phyloP scores from a whole-genome alignment of 2,888 invertebrate species.

The Philereme transversata region DNA sequence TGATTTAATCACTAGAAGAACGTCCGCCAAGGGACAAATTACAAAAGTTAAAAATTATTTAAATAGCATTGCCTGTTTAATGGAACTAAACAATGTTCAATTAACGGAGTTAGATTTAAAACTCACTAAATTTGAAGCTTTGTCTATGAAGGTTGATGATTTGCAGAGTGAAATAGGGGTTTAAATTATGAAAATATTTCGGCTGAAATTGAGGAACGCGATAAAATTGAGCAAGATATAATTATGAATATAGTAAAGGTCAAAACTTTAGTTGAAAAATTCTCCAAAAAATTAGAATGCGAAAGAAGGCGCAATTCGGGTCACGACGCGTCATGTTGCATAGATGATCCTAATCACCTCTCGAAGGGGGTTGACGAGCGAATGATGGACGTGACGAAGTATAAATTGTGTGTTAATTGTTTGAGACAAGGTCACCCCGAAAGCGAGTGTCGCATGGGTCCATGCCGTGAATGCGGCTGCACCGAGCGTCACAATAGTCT shows the following conservation, averaged over 20 bases:
- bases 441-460: conserved; percentile 38
- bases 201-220: conserved; percentile 22
- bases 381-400: conserved; percentile 24
- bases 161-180: conserved; percentile 28
- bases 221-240: conserved; percentile 22
- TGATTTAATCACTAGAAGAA: too few species aligned
- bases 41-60: too few species aligned
- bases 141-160: conserved; percentile 20
- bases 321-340: conserved; percentile 4
- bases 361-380: conserved; percentile 27
- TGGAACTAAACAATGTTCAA: conserved; percentile 1
- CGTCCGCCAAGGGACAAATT: too few species aligned
- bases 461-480: conserved; percentile 35
- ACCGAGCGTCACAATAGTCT: conserved; percentile 37
- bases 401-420: conserved; percentile 34
- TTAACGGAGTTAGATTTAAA: conserved; percentile 13
- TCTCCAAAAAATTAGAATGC: conserved; percentile 4
- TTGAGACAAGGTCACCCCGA: conserved; percentile 6
- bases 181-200: conserved; percentile 13
- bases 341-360: conserved; percentile 2
- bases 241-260: conserved; percentile 10
- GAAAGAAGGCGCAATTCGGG: conserved; percentile 5
- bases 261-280: conserved; percentile 6
- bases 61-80: too few species aligned
- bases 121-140: conserved; percentile 15